Percentiles rank a stretch among this genome's conserved stretches.
phyloP scores from a whole-genome alignment of 2,113 vertebrate species.

The Junco hyemalis region DNA sequence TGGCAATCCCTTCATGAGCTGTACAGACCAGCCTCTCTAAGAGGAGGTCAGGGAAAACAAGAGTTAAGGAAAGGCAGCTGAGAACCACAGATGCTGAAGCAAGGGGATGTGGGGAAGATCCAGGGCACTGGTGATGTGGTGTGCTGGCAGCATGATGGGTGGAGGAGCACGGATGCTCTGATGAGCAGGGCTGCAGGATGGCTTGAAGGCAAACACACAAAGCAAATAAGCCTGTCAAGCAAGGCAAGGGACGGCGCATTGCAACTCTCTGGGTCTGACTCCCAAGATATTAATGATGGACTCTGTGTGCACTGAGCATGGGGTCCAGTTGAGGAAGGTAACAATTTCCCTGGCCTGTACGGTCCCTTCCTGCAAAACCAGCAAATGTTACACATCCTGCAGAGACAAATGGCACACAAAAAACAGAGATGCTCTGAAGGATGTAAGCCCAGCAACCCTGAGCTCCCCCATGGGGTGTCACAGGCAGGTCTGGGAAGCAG shows the following conservation, averaged over 20 bases:
- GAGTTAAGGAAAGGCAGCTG: background rate
- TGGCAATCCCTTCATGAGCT: background rate
- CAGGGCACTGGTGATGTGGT: accelerated
- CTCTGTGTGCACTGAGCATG: accelerated
- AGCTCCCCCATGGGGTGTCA: accelerated
- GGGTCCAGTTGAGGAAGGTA: background rate
- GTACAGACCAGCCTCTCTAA: background rate
- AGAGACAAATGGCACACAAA: background rate
- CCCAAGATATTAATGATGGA: background rate
- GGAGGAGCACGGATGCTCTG: background rate
- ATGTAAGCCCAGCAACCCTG: background rate
- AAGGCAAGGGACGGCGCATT: background rate
- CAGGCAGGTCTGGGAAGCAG: background rate
- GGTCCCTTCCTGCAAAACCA: background rate
- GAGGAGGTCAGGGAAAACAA: background rate
- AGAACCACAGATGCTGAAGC: background rate
- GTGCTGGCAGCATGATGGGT: background rate
- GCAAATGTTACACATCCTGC: background rate
- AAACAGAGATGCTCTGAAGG: background rate
- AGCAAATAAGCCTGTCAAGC: background rate
- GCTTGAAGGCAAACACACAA: background rate
- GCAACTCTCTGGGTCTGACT: background rate
- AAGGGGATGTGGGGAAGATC: background rate
- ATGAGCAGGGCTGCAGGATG: background rate
- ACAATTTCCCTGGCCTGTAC: background rate